A percentile compares a stretch with the other conserved stretches of the same genome.
phyloP scores from a whole-genome alignment of 1,140 invertebrate genomes.

The Pachyrhynchus sulphureomaculatus region DNA sequence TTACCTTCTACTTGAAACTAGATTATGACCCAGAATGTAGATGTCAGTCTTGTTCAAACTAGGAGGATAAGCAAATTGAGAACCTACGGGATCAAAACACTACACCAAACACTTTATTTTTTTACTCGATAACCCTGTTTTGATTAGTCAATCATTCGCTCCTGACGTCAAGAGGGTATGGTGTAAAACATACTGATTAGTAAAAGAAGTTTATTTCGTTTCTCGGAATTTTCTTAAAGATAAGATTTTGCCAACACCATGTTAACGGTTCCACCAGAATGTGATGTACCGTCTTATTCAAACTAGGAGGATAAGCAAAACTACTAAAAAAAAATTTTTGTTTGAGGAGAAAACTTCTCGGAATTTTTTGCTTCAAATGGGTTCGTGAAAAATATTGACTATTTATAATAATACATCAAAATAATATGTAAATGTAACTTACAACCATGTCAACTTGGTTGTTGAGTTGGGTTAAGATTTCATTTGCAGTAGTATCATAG shows the following conservation, averaged over 20 bases:
- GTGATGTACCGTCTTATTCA: too few species aligned
- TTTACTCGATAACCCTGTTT: too few species aligned
- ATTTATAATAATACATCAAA: too few species aligned
- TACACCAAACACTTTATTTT: too few species aligned
- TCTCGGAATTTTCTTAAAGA: conserved; percentile 90
- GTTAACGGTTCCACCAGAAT: conserved; percentile 89
- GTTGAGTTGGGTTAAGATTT: conserved; percentile 79
- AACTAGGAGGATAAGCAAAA: too few species aligned
- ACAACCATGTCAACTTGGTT: conserved; percentile 82
- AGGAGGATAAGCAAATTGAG: conserved; percentile 76
- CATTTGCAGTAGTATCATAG: conserved; percentile 86
- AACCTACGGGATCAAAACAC: conserved; percentile 86
- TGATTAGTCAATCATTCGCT: too few species aligned
- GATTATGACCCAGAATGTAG: conserved; percentile 75
- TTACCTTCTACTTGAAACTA: conserved; percentile 78
- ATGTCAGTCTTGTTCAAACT: conserved; percentile 66
- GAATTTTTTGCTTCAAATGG: too few species aligned
- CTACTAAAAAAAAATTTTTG: conserved; percentile 58
- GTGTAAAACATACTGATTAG: too few species aligned
- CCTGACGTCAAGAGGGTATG: too few species aligned
- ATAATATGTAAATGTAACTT: too few species aligned
- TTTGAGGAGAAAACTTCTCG: too few species aligned
- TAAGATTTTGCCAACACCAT: conserved; percentile 82
- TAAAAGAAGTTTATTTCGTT: conserved; percentile 70
- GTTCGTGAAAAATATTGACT: too few species aligned